Conservation (phyloP, 2,797 vertebrate species). For the Pangasius krempfi region DNA sequence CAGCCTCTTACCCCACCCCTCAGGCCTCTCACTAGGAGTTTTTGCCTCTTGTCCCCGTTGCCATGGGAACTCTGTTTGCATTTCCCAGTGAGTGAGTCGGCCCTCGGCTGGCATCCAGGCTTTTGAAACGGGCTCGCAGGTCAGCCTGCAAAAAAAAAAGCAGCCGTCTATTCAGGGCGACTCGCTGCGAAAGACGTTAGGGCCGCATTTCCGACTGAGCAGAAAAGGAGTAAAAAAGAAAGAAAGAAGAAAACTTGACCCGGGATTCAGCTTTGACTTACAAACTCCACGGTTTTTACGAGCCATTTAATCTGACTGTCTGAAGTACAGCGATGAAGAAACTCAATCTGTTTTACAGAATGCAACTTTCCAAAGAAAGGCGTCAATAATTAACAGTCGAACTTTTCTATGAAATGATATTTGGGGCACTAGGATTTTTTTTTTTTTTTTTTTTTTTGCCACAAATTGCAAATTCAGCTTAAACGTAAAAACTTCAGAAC, state of each 20-base stretch:
- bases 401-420: neutral
- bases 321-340: neutral
- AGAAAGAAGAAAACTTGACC: conserved; percentile 26
- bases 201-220: conserved; percentile 68
- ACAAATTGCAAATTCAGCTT: neutral
- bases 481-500: neutral
- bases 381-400: neutral
- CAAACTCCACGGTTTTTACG: neutral
- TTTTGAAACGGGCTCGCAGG: conserved; percentile 64
- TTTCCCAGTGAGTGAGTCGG: conserved; percentile 79
- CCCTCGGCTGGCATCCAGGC: conserved; percentile 77
- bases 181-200: conserved; percentile 64
- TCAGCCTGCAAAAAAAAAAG: conserved; percentile 68
- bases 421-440: neutral
- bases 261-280: neutral
- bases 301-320: neutral
- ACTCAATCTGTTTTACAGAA: neutral
- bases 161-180: conserved; percentile 64
- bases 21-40: conserved; percentile 58
- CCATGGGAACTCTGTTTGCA: conserved; percentile 82
- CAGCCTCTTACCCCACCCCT: conserved; percentile 25
- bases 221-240: conserved; percentile 61
- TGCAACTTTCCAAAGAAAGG: neutral
- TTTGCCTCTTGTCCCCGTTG: conserved; percentile 69
- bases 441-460: neutral